Conservation (phyloP, 2,113 vertebrate species). For the Diphyllodes magnificus region DNA sequence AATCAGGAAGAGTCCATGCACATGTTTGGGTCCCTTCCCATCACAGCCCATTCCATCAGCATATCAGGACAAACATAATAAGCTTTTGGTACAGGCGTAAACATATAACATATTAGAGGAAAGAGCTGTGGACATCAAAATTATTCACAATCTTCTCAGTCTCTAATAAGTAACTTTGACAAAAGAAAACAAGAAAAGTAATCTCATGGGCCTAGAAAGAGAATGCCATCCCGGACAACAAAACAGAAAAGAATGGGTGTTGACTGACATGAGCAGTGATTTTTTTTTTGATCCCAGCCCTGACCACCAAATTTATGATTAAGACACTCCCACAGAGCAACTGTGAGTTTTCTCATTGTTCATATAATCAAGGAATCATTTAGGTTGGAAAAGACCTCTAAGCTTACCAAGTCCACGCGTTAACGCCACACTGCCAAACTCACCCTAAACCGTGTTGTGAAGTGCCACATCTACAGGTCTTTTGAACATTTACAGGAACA, state of each 20-base stretch:
- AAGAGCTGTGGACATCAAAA: not conserved
- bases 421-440: not conserved
- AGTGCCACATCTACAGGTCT: no score
- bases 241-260: accelerated
- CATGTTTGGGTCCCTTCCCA: not conserved
- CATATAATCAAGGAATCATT: not conserved
- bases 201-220: not conserved
- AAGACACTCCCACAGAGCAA: not conserved
- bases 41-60: not conserved
- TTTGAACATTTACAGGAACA: not conserved
- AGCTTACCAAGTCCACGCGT: accelerated
- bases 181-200: not conserved
- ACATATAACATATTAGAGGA: not conserved
- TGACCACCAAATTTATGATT: not conserved
- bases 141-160: not conserved
- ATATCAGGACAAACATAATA: not conserved
- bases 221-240: accelerated
- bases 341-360: not conserved
- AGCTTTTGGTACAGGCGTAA: accelerated
- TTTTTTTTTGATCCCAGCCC: not conserved
- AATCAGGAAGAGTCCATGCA: not conserved
- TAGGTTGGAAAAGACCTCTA: not conserved
- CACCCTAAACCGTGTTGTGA: accelerated
- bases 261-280: not conserved
- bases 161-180: not conserved